Percentiles rank a stretch among this genome's conserved stretches.
These are phyloP conservation scores for Octonoba sinensis DNA, from an alignment of 2,888 invertebrate genomes.

Conservation along the genomic window DNA sequence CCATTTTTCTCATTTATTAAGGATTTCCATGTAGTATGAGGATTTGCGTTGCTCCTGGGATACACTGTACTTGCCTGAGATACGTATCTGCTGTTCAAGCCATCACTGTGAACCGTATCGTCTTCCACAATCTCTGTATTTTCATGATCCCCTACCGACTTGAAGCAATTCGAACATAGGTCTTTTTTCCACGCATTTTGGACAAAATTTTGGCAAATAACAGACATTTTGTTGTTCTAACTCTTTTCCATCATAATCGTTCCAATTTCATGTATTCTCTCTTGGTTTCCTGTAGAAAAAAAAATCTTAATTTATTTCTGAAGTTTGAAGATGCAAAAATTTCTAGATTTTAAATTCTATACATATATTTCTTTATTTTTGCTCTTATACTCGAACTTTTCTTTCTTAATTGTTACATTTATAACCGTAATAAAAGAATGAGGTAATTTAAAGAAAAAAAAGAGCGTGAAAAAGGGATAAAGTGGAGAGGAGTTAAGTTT, in stretches of 20 bases:
- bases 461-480: too few relatives aligned
- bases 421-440: too few relatives aligned
- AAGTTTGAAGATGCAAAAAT: too few relatives aligned
- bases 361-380: too few relatives aligned
- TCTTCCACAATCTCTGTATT: slow-evolving; percentile 6
- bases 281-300: neutral
- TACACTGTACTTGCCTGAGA: slow-evolving; percentile 18
- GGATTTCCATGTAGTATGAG: slow-evolving; percentile 61
- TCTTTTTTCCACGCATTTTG: slow-evolving; percentile 95
- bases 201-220: slow-evolving; percentile 88
- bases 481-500: too few relatives aligned
- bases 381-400: too few relatives aligned
- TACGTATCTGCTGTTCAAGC: neutral
- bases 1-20: slow-evolving; percentile 50
- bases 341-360: too few relatives aligned
- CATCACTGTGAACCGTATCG: neutral
- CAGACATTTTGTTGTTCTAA: slow-evolving; percentile 71
- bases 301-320: neutral
- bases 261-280: neutral
- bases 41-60: slow-evolving; percentile 5
- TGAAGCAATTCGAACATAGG: slow-evolving; percentile 92
- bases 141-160: slow-evolving; percentile 85
- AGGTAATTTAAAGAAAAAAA: too few relatives aligned
- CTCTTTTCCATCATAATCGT: slow-evolving; percentile 1
- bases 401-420: too few relatives aligned